Evolutionary conservation across 2,113 vertebrate genomes (phyloP), one percentile per base, ranked within the genome.

Genomic region (Spea bombifrons): DNA sequence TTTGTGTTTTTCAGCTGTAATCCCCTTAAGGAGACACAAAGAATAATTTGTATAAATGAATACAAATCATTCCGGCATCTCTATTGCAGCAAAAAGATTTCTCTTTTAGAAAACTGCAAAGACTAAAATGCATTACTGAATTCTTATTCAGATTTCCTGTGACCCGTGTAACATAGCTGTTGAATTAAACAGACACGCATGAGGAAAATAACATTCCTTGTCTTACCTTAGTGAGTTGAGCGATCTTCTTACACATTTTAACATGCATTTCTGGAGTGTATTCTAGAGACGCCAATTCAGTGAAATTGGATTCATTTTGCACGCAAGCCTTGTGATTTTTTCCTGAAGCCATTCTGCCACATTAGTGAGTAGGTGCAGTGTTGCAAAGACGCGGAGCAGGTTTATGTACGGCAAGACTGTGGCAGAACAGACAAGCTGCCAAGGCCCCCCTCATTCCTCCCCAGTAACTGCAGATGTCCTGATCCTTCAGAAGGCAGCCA

Each of bases 171-270:
- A 30, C 30, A 30, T 30, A 30, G 30, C 30, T 30, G 30, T 30
- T 30, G 30, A 30, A 30, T 30, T 30, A 30, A 30, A 30, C 30
- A 30, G 30, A 30, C 30, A 30, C 2, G 30, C 30, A 30, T 2
- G 2, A 30, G 30, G 30, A 30, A 30, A 30, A 30, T 30, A 30
- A 30, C 30, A 30, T 30, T 16, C 47, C 48, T 4, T 47, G 12
- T 75, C 90, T 86, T 91, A 98, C 97, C 96, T 99, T 99, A 6
- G 97, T 99, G 76, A 99, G 96, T 92, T 99, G 97, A 7, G 97
- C 97, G 53, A 99, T 98, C 91, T 99, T 99, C 92, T 99, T 99
- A 90, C 97, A 98, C 96, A 99, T 99, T 88, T 96, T 96, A 84
- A 90, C 46, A 87, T 97, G 96, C 91, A 98, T 93, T 82, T 95